A percentile compares a stretch with the other conserved stretches of the same genome.
Evolutionary conservation across 2,888 invertebrate genomes (phyloP).

Genomic region (Candidula unifasciata): DNA sequence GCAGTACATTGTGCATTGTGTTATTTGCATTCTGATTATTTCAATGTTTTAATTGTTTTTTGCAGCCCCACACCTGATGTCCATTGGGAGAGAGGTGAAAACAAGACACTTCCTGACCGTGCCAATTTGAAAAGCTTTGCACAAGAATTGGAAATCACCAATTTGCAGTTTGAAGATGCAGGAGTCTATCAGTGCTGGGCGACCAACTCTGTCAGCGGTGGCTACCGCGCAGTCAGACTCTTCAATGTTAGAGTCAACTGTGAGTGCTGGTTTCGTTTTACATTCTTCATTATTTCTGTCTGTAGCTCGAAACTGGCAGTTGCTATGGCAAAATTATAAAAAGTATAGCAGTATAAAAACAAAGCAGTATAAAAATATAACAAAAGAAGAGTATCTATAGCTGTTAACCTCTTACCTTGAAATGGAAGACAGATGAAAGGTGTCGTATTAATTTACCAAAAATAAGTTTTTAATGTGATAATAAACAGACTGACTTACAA

Average conservation of each 20-base stretch:
- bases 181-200: conserved; percentile 92
- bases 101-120: conserved; percentile 80
- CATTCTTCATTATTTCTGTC: not conserved
- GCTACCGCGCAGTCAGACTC: conserved; percentile 72
- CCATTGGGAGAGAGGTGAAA: conserved; percentile 92
- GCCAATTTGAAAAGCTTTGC: conserved; percentile 89
- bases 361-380: no score
- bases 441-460: no score
- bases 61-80: conserved; percentile 92
- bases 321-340: no score
- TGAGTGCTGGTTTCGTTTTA: conserved; percentile 62
- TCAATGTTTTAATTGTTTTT: conserved; percentile 4
- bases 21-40: no score
- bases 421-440: no score
- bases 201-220: conserved; percentile 65
- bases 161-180: conserved; percentile 84
- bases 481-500: no score
- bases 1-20: no score
- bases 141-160: conserved; percentile 85
- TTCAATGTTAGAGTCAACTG: conserved; percentile 78
- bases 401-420: no score
- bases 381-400: no score
- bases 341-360: no score
- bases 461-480: no score
- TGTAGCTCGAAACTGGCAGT: no score